These are phyloP conservation scores for Xestobium rufovillosum DNA, from an alignment of 2,888 invertebrate genomes.

Conservation along the genomic window DNA sequence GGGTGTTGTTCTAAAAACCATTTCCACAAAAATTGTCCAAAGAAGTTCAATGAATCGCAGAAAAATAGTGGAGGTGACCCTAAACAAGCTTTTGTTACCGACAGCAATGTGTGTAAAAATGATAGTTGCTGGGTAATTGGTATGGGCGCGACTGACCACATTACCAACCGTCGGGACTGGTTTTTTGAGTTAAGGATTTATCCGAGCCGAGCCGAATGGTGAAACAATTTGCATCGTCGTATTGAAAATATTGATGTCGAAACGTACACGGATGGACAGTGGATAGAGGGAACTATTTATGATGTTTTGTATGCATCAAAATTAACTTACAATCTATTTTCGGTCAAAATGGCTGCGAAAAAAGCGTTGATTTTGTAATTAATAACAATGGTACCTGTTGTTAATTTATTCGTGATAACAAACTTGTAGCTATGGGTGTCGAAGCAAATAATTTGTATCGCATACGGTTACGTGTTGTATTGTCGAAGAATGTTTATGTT, in stretches of 20 bases:
- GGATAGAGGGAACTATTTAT: slow-evolving; percentile 13
- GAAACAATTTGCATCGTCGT: too few species aligned
- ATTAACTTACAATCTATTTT: slow-evolving; percentile 14
- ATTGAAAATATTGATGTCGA: slow-evolving; percentile 13
- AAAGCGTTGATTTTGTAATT: slow-evolving; percentile 13
- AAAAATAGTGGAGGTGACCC: too few species aligned
- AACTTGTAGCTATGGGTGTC: slow-evolving; percentile 12
- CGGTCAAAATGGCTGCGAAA: slow-evolving; percentile 12
- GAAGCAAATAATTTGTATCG: slow-evolving; percentile 12
- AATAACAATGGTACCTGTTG: slow-evolving; percentile 9
- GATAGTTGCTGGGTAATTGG: slow-evolving; percentile 18
- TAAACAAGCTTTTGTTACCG: too few species aligned
- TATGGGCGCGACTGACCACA: slow-evolving; percentile 19
- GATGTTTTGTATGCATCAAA: slow-evolving; percentile 11
- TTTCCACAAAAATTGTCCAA: slow-evolving; percentile 5
- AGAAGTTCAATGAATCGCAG: too few species aligned
- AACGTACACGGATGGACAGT: slow-evolving; percentile 15
- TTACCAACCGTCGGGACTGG: slow-evolving; percentile 17
- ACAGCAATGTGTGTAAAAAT: too few species aligned
- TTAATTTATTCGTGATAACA: slow-evolving; percentile 7
- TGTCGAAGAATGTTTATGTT: too few species aligned
- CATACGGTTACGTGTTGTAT: too few species aligned
- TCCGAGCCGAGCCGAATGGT: slow-evolving; percentile 6
- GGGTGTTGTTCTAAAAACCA: slow-evolving; percentile 15
- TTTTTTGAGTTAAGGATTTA: slow-evolving; percentile 15